A percentile compares a stretch with the other conserved stretches of the same genome.
phyloP scores from a whole-genome alignment of 1,140 invertebrate species.

The Hylaeus volcanicus region DNA sequence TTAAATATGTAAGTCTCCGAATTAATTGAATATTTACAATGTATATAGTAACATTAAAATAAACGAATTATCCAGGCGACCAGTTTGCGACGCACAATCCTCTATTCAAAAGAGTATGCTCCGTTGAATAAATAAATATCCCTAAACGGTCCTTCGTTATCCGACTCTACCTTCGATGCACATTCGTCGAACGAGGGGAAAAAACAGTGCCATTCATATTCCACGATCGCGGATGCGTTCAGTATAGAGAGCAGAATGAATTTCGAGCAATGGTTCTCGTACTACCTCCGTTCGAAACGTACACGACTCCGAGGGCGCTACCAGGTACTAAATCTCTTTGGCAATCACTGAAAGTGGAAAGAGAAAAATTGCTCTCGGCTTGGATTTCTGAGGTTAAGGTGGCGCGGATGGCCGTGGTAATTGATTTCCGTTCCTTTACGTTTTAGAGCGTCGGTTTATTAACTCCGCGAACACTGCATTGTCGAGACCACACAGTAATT shows the following conservation, averaged over 20 bases:
- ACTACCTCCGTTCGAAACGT: constrained; percentile 46
- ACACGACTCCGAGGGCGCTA: constrained; percentile 40
- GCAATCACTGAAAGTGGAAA: constrained; percentile 72
- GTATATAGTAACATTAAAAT: neutral
- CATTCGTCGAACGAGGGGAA: neutral
- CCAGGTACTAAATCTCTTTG: constrained; percentile 70
- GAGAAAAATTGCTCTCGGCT: constrained; percentile 59
- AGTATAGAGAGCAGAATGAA: constrained; percentile 57
- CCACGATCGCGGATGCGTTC: constrained; percentile 19
- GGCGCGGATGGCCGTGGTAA: constrained; percentile 43
- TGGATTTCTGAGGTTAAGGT: constrained; percentile 59
- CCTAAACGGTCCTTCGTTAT: neutral
- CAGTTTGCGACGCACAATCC: neutral
- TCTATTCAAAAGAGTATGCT: no score
- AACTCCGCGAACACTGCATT: constrained; percentile 12
- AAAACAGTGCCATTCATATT: constrained; percentile 21
- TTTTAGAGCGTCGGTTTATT: constrained; percentile 38
- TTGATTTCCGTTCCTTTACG: constrained; percentile 56
- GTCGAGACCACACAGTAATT: neutral
- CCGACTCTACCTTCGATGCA: neutral
- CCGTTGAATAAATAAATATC: neutral
- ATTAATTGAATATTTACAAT: no score
- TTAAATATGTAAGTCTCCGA: no score
- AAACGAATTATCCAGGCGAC: no score
- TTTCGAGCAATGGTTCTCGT: constrained; percentile 42